phyloP scores from a whole-genome alignment of 2,113 vertebrate genomes.

The Mustela lutreola region DNA sequence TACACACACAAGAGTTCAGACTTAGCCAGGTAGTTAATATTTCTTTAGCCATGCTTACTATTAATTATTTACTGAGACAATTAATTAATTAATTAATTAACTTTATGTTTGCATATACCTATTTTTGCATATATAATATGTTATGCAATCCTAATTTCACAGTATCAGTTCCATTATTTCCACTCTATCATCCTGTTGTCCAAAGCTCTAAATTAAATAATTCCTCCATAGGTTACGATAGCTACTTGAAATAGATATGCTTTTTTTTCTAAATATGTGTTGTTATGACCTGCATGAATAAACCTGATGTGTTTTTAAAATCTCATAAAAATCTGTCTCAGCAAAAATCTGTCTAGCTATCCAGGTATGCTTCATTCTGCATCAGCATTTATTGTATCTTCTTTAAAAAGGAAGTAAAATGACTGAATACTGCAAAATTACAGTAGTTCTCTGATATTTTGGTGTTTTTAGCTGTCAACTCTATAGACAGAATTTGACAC shows the following conservation, averaged over 20 bases:
- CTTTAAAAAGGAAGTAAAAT: slow-evolving; percentile 20
- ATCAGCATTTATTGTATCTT: neutral
- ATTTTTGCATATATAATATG: neutral
- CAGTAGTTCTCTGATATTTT: neutral
- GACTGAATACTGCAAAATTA: neutral
- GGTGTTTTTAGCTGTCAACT: neutral
- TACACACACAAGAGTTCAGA: neutral
- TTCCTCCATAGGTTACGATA: neutral
- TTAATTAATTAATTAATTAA: neutral
- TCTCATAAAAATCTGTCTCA: neutral
- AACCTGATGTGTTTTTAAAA: neutral
- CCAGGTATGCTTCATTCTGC: neutral
- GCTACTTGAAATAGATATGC: neutral
- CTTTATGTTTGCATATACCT: neutral
- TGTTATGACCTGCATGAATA: neutral
- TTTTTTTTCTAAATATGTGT: neutral
- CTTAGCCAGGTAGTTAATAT: neutral
- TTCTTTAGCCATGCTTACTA: neutral
- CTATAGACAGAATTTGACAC: slow-evolving; percentile 12
- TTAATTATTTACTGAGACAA: neutral
- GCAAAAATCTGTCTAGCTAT: neutral
- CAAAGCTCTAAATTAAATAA: neutral
- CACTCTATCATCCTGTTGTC: neutral
- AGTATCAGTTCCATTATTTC: neutral
- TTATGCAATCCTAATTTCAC: neutral